Base-by-base conservation (phyloP, 2,797 vertebrate genomes). In the Acridotheres tristis region DNA sequence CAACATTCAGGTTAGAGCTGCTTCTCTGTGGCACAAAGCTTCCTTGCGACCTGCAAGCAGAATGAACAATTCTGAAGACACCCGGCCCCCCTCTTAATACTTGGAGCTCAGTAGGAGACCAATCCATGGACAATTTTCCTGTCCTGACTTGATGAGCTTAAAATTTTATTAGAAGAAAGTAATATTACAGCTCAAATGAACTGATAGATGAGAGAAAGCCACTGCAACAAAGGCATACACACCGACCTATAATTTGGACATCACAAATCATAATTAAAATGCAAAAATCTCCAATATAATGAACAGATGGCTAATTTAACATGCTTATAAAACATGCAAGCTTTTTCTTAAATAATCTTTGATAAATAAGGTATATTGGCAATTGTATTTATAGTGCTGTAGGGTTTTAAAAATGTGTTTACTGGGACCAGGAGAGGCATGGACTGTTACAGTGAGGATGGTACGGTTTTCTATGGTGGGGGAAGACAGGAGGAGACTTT, bases 231-330 rank as follows among this genome's bases (percentile, higher is more conserved):
- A 96, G 85, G 89, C 79, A 53, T 26, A 84, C 16, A 45, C 27
- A 55, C 38, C 1, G 59, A 94, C 93, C 93, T 96, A 86, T 95
- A 92, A 96, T 95, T 94, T 95, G 94, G 94, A 91, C 89, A 96
- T 92, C 95, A 95, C 79, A 89, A 96, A 96, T 95, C 73, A 82
- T 95, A 95, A 96, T 97, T 94, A 95, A 96, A 96, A 96, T 8
- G 75, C 59, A 93, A 95, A 72, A 93, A 88, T 93, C 54, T 61
- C 75, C 75, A 77, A 88, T 89, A 90, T 84, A 96, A 96, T 68
- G 89, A 96, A 93, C 77, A 77, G 58, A 88, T 86, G 90, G 90
- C 75, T 91, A 94, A 94, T 94, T 94, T 94, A 89, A 77, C 78
- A 75, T 80, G 59, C 91, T 86, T 94, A 84, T 85, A 95, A 96